Evolutionary conservation across 2,113 vertebrate species (phyloP), one percentile per base, ranked within the genome.

Genomic region (Peromyscus maniculatus): DNA sequence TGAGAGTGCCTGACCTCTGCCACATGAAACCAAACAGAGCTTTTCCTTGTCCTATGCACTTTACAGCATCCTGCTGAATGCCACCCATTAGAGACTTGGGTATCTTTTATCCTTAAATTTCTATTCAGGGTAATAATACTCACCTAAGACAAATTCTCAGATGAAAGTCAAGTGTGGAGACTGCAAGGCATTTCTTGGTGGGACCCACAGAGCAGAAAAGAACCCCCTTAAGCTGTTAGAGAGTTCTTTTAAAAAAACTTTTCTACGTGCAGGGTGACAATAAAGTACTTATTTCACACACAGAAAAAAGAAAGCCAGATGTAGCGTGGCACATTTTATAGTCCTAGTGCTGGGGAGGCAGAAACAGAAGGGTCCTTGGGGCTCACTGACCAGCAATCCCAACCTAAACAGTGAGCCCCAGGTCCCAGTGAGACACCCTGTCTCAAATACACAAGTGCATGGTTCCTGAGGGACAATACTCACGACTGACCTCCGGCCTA

Each of bases 91-190:
- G 0, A 92, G 66, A 67, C 28, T 17, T 4, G 33, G 89, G 93
- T 71, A 39, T 22, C 67, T 83, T 71, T 88, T 62, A 39, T 88
- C 87, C 77, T 88, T 87, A 77, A 87, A 79, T 33, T 55, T 75
- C 83, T 88, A n/a, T 69, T 52, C n/a, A 67, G 36, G 22, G 26
- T 72, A 92, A 72, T 71, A 94, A 79, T 71, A 89, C 43, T 74
- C 66, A 84, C 31, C 82, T 77, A 49, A 92, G 69, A 79, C 75
- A 91, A 86, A 95, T 88, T 78, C 93, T 97, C 89, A 96, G 64
- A 90, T 67, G 10, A 46, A 94, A 94, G 52, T 89, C 88, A 93
- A 94, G 78, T 31, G 16, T 89, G 19, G 89, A 71, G 52, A 82
- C 79, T 86, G 22, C 57, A 84, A 66, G 92, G n/a, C 91, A n/a